These are phyloP conservation scores for Monochamus alternatus DNA, from an alignment of 2,888 invertebrate genomes.

Conservation along the genomic window DNA sequence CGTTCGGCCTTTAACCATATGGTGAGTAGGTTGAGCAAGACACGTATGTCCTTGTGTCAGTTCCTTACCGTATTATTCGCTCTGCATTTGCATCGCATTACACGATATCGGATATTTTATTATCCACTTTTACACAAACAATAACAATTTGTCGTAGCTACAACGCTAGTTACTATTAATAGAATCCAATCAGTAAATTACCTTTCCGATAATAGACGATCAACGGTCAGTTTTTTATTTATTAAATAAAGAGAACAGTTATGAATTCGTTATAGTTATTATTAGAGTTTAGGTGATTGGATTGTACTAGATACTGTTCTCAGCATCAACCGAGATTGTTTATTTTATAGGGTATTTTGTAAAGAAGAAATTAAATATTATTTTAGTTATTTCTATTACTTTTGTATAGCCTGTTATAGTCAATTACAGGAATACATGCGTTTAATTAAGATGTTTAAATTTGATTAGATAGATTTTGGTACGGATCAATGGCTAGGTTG, in stretches of 20 bases:
- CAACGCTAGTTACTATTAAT: conserved; percentile 2
- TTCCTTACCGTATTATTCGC: conserved; percentile 53
- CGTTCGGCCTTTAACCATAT: conserved; percentile 57
- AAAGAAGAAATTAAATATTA: too few relatives aligned
- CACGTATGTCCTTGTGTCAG: conserved; percentile 56
- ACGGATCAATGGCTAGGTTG: too few relatives aligned
- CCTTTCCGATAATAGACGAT: not conserved
- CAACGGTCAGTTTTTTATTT: not conserved
- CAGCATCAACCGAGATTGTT: too few relatives aligned
- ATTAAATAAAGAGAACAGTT: not conserved
- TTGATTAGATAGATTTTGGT: too few relatives aligned
- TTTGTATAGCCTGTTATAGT: too few relatives aligned
- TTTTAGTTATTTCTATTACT: too few relatives aligned
- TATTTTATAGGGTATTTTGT: too few relatives aligned
- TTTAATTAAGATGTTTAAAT: too few relatives aligned
- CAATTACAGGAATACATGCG: too few relatives aligned
- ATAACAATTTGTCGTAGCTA: conserved; percentile 6
- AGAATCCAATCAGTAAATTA: not conserved
- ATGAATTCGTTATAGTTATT: not conserved
- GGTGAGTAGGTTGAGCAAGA: conserved; percentile 58
- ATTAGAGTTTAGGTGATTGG: not conserved
- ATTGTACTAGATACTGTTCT: too few relatives aligned
- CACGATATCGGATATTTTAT: conserved; percentile 37
- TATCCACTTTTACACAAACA: conserved; percentile 24
- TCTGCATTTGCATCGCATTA: conserved; percentile 43